A percentile compares a stretch with the other conserved stretches of the same genome.
phyloP scores from a whole-genome alignment of 2,113 vertebrate species.

The Pygoscelis antarcticus region DNA sequence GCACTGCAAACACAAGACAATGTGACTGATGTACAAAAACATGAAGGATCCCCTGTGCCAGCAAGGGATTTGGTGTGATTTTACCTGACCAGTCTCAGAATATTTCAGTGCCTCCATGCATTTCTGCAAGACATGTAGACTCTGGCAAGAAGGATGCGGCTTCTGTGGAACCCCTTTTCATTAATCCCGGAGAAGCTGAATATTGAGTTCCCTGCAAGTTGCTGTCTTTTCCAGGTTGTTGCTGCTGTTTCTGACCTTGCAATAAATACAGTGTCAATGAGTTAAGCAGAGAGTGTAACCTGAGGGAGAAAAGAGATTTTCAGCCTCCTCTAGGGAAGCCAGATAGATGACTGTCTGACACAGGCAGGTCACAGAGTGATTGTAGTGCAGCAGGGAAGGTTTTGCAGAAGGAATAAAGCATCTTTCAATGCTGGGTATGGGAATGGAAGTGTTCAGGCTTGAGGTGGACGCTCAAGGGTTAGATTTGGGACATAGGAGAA shows the following conservation, averaged over 20 bases:
- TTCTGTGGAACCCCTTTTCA: neutral
- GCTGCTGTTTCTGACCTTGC: constrained; percentile 11
- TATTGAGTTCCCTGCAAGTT: neutral
- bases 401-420: neutral
- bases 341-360: neutral
- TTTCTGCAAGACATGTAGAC: neutral
- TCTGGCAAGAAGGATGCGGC: neutral
- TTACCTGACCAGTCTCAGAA: neutral
- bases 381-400: neutral
- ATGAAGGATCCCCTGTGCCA: neutral
- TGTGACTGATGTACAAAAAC: neutral
- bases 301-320: neutral
- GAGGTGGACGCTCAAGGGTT: neutral
- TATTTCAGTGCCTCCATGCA: neutral
- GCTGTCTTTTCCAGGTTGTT: neutral
- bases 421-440: neutral
- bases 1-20: neutral
- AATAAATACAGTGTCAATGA: constrained; percentile 2
- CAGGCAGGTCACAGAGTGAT: neutral
- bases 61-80: neutral
- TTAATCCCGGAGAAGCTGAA: neutral
- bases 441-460: neutral
- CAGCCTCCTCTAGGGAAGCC: neutral
- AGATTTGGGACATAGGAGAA: neutral
- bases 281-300: neutral